Base-by-base conservation (phyloP, 2,888 invertebrate genomes). In the Pammene fasciana region DNA sequence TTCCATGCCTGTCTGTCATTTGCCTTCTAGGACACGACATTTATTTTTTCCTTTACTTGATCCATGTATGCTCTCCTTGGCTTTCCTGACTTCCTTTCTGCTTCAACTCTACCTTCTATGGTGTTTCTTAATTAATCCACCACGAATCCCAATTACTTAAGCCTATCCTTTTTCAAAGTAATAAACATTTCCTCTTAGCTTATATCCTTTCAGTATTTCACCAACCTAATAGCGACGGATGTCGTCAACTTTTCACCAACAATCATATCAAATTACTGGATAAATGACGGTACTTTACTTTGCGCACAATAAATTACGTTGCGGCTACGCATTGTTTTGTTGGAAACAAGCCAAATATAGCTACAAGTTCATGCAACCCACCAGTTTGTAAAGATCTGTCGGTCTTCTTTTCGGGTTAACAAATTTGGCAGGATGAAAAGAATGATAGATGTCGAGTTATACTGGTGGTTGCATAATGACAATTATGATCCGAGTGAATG, bases 271-370 rank as follows among this genome's bases (percentile, higher is more conserved):
- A 74, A 76, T 78, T 75, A 75, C 76, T 67, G 73, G 73, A 77
- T 79, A 78, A 72, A 75, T 75, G 76, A 77, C 78, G 74, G 71
- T 74, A 73, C 67, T 79, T 81, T 82, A 82, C 75, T 74, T 78
- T 75, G 74, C 75, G 75, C 72, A 67, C 75, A 75, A 82, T 83
- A 83, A 82, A 83, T 81, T 75, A 75, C 75, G 76, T 78, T 76
- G 79, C 79, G 75, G 78, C 78, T 79, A 79, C 79, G 81, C 76
- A 80, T 76, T 79, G 80, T 77, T 75, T 73, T 72, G 72, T 76
- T 84, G 84, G 85, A 77, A 54, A 62, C 14, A 26, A 18, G 82
- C 84, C 84, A 84, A 75, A 73, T 76, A 66, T 71, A 65, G 67
- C 74, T 72, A 68, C 73, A 76, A 76, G 72, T 75, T 76, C 68